phyloP scores from a whole-genome alignment of 2,113 vertebrate genomes.

The Sitta europaea region DNA sequence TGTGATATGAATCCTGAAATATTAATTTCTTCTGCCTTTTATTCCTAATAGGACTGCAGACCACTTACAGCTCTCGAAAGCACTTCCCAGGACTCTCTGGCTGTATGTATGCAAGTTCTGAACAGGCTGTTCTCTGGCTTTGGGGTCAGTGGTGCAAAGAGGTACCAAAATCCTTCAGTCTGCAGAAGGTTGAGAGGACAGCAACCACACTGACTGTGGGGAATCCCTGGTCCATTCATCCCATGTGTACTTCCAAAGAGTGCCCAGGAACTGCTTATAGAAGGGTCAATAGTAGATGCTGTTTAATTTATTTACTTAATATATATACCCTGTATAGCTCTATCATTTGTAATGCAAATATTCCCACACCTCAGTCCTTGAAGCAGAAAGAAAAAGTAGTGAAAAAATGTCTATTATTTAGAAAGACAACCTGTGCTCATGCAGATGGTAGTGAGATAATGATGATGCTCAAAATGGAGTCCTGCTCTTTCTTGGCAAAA shows the following conservation, averaged over 20 bases:
- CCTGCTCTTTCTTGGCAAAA: not conserved
- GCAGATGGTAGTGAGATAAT: not conserved
- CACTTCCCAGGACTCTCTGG: not conserved
- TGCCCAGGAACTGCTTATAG: not conserved
- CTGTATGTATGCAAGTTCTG: fast-evolving
- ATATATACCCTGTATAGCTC: not conserved
- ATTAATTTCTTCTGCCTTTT: not conserved
- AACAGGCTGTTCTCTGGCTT: not conserved
- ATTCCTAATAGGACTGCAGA: not conserved
- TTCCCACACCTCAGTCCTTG: not conserved
- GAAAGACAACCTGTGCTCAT: not conserved
- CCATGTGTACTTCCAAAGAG: not conserved
- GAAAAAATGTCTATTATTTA: not conserved
- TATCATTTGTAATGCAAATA: not conserved
- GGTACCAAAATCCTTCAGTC: not conserved
- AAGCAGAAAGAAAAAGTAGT: not conserved
- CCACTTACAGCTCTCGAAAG: not conserved
- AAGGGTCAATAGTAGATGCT: not conserved
- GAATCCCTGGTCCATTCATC: not conserved
- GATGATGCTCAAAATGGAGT: not conserved
- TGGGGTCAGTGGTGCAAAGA: not conserved
- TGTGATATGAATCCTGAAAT: not conserved
- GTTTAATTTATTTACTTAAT: not conserved
- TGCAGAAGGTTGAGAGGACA: not conserved
- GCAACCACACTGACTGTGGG: not conserved